Percentiles rank a stretch among this genome's conserved stretches.
Conservation (phyloP, 2,113 vertebrate genomes). For the Leucosticte australis region DNA sequence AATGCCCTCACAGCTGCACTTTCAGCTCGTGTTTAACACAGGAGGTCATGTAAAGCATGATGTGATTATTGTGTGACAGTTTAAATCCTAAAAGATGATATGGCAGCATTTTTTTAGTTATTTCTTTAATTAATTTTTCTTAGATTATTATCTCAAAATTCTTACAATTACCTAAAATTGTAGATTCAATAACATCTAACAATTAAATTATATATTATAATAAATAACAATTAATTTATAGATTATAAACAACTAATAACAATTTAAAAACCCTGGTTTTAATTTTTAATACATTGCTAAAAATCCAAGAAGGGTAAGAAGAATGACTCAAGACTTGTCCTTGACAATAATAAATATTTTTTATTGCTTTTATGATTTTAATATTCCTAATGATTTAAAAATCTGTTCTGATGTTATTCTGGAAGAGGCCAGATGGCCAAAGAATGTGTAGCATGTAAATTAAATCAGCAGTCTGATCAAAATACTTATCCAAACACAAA, state of each 20-base stretch:
- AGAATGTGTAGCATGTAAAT: neutral
- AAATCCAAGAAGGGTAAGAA: neutral
- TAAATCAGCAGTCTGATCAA: neutral
- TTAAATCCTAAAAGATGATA: neutral
- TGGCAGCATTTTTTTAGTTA: neutral
- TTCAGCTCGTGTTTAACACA: neutral
- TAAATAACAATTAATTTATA: neutral
- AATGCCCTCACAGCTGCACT: neutral
- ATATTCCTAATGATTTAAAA: neutral
- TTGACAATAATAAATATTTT: neutral
- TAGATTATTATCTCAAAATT: neutral
- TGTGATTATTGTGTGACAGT: neutral
- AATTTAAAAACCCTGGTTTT: neutral
- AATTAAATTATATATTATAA: neutral
- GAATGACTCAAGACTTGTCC: neutral
- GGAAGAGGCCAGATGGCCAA: neutral
- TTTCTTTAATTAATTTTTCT: neutral
- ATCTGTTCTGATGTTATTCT: neutral
- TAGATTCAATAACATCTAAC: neutral
- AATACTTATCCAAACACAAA: neutral
- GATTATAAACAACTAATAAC: neutral
- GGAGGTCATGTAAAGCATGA: neutral
- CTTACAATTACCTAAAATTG: neutral
- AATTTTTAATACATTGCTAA: neutral
- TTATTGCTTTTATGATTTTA: neutral